Percentiles rank a stretch among this genome's conserved stretches.
phyloP scores from a whole-genome alignment of 2,888 invertebrate species.

The Sepiola atlantica region DNA sequence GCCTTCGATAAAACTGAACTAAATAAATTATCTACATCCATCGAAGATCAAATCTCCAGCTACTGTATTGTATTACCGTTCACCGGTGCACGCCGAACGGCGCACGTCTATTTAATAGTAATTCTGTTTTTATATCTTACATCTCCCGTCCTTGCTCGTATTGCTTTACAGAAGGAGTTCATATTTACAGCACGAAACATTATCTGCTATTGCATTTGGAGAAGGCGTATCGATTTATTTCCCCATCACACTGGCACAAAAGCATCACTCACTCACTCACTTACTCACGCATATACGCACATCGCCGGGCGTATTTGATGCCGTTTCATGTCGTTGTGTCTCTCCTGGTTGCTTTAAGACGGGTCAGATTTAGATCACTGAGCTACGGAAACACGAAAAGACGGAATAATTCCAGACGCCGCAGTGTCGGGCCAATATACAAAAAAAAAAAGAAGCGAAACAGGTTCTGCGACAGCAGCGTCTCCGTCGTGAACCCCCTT shows the following conservation, averaged over 20 bases:
- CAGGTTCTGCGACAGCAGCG: background rate
- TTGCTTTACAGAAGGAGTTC: background rate
- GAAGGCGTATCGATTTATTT: background rate
- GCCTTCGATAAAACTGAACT: background rate
- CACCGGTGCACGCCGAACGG: background rate
- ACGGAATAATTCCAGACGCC: background rate
- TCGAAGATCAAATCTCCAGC: background rate
- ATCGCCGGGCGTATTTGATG: background rate
- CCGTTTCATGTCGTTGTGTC: background rate
- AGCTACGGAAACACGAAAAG: background rate
- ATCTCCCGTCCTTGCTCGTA: background rate
- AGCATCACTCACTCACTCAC: background rate
- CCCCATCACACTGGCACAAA: background rate
- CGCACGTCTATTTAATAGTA: background rate
- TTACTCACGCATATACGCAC: too few relatives aligned
- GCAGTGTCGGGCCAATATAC: background rate
- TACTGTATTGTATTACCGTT: background rate
- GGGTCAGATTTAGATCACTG: background rate
- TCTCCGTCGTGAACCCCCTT: background rate
- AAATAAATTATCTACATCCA: background rate
- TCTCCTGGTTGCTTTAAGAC: background rate
- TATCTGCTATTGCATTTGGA: background rate
- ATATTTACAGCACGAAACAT: background rate
- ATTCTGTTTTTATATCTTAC: background rate
- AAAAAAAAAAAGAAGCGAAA: too few relatives aligned